phyloP scores from a whole-genome alignment of 2,113 vertebrate species.

The Circaetus gallicus region DNA sequence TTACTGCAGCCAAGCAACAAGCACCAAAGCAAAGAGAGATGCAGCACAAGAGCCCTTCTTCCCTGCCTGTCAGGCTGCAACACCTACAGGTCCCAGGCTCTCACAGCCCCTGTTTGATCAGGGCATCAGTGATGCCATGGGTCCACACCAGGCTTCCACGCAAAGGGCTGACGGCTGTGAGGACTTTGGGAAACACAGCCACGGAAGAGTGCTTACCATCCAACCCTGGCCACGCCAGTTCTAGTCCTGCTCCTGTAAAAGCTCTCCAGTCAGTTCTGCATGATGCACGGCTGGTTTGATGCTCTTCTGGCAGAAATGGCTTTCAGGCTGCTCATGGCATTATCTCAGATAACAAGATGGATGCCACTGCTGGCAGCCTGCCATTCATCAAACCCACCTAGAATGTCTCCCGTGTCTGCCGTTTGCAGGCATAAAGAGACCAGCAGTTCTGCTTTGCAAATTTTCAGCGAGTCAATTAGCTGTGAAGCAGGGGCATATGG shows the following conservation, averaged over 20 bases:
- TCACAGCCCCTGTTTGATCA: neutral
- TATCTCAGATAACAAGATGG: neutral
- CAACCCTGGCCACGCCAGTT: accelerated
- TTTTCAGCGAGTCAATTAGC: neutral
- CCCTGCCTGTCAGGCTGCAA: neutral
- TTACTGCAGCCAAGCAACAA: neutral
- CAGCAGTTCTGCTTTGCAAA: neutral
- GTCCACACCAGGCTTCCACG: neutral
- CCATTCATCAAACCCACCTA: neutral
- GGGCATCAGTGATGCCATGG: accelerated
- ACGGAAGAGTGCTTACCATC: neutral
- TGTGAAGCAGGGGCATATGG: neutral
- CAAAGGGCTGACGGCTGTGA: neutral
- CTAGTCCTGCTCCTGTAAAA: neutral
- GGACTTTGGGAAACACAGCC: neutral
- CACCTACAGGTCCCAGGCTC: neutral
- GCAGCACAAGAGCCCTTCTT: neutral
- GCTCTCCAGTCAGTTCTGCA: neutral
- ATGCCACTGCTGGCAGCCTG: neutral
- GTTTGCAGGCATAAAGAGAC: neutral
- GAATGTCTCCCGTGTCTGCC: accelerated
- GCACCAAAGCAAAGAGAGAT: neutral
- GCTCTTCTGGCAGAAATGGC: neutral
- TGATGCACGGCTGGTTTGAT: neutral
- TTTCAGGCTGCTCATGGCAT: neutral